Conservation (phyloP, 2,888 invertebrate species). For the Campoplex nolae region DNA sequence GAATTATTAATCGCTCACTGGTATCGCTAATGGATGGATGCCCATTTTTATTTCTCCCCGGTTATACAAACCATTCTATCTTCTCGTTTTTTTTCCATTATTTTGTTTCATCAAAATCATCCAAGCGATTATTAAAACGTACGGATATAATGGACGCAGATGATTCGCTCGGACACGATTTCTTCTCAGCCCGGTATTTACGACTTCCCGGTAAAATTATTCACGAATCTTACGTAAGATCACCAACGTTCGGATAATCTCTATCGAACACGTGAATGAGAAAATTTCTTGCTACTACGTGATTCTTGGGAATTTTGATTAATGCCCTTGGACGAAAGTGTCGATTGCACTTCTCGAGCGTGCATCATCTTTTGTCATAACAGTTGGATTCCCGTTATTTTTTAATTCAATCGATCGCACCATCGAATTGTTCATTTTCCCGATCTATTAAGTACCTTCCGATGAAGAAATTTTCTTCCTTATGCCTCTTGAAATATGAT, state of each 20-base stretch:
- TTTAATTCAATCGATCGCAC: neutral
- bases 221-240: slow-evolving; percentile 50
- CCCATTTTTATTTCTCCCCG: neutral
- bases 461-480: neutral
- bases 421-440: neutral
- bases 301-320: neutral
- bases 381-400: slow-evolving; percentile 10
- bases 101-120: slow-evolving; percentile 10
- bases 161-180: neutral
- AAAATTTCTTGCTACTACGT: slow-evolving; percentile 5
- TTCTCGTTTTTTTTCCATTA: neutral
- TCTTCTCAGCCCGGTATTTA: slow-evolving; percentile 6
- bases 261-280: neutral
- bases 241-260: neutral
- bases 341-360: slow-evolving; percentile 24
- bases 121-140: slow-evolving; percentile 22
- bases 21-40: neutral
- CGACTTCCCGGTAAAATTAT: slow-evolving; percentile 51
- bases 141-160: slow-evolving; percentile 17
- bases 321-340: slow-evolving; percentile 31
- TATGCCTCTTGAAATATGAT: neutral
- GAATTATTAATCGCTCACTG: neutral
- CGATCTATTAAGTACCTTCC: neutral
- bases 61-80: neutral
- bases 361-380: neutral